phyloP scores from a whole-genome alignment of 2,797 vertebrate species.

The Hafferia zeledoni region DNA sequence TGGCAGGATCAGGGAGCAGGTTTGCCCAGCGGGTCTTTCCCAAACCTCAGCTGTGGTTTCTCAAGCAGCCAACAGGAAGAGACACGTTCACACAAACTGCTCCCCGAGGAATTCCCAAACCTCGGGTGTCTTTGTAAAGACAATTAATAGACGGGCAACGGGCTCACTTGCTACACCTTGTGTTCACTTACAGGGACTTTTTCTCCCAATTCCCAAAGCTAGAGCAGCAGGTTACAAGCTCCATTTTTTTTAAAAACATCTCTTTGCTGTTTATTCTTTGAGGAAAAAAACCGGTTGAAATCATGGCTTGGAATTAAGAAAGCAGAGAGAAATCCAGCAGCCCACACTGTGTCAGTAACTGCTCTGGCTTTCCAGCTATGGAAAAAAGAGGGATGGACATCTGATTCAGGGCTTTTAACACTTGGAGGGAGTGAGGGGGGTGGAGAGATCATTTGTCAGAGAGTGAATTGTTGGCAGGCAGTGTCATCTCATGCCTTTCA shows the following conservation, averaged over 20 bases:
- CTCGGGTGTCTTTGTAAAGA: neutral
- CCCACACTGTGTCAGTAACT: accelerated
- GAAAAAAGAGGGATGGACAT: neutral
- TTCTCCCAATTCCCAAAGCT: neutral
- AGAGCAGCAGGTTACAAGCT: neutral
- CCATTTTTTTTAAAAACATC: neutral
- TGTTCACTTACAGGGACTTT: neutral
- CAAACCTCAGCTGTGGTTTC: neutral
- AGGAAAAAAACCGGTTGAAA: neutral
- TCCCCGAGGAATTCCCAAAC: neutral
- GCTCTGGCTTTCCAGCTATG: neutral
- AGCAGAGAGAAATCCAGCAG: neutral
- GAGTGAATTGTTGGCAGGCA: neutral
- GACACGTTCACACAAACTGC: neutral
- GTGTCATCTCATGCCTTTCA: neutral
- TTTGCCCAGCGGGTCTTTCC: neutral
- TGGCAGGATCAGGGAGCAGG: neutral
- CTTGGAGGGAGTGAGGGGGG: neutral
- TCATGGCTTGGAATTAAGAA: neutral
- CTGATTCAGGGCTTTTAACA: neutral
- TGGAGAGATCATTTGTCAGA: neutral
- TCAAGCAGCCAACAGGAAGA: neutral
- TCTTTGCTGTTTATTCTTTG: neutral
- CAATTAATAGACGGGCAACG: neutral
- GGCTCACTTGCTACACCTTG: neutral